These are phyloP conservation scores for Echinops telfairi DNA, from an alignment of 2,113 vertebrate species.

Conservation along the genomic window DNA sequence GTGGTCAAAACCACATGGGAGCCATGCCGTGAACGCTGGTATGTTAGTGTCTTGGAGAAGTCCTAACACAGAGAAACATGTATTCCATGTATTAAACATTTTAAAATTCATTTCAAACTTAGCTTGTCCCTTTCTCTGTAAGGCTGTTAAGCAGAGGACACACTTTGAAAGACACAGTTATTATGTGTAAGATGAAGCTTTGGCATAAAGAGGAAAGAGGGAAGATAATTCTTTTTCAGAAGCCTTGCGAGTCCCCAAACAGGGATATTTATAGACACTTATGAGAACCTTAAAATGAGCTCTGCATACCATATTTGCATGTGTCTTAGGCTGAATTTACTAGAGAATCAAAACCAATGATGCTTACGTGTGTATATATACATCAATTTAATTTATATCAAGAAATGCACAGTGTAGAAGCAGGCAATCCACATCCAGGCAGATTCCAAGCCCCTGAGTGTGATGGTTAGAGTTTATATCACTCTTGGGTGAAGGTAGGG, in stretches of 20 bases:
- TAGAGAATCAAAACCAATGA: no score
- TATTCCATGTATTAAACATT: background rate
- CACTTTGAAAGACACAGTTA: slow-evolving; percentile 1
- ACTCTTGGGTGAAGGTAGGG: no score
- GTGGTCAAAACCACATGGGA: background rate
- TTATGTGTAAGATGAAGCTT: background rate
- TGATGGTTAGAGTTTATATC: no score
- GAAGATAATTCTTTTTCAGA: background rate
- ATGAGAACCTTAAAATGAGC: slow-evolving; percentile 40
- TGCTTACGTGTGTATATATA: no score
- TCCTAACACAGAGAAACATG: background rate
- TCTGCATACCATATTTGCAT: background rate
- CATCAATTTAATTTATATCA: no score
- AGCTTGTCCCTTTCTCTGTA: background rate
- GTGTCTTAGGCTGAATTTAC: no score
- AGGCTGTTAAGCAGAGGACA: background rate
- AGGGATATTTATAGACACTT: background rate
- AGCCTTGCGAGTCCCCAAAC: background rate
- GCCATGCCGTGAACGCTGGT: background rate
- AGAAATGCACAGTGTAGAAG: no score
- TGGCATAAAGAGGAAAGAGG: background rate
- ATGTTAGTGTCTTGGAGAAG: background rate
- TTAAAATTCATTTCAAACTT: background rate
- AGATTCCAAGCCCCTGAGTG: no score
- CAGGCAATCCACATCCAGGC: no score